Evolutionary conservation across 2,888 invertebrate genomes (phyloP).

Genomic region (Yponomeuta evonymella): DNA sequence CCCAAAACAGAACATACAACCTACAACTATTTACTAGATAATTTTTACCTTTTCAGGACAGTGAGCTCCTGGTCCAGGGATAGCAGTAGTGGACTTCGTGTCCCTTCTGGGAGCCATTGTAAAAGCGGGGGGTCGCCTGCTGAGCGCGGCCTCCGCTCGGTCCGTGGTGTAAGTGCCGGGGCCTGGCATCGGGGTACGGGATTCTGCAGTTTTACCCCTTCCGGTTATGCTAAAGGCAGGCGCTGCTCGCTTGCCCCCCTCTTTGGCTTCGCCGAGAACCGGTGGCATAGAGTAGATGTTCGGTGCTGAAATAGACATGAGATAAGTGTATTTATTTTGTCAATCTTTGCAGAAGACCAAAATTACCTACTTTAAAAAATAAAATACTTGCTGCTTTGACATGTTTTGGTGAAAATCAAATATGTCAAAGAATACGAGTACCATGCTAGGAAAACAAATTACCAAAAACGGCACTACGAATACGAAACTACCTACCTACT

Average conservation of each 20-base stretch:
- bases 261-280: conserved; percentile 78
- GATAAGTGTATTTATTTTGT: conserved; percentile 13
- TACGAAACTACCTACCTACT: too few species aligned
- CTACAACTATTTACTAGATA: neutral
- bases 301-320: conserved; percentile 79
- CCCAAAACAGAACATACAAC: neutral
- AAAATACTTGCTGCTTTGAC: neutral
- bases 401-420: too few species aligned
- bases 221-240: conserved; percentile 94
- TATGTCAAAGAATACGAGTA: too few species aligned
- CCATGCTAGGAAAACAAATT: too few species aligned
- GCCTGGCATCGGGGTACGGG: conserved; percentile 80
- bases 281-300: conserved; percentile 93
- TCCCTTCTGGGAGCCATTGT: conserved; percentile 84
- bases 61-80: conserved; percentile 80
- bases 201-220: conserved; percentile 79
- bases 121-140: conserved; percentile 83
- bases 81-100: conserved; percentile 48
- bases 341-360: neutral
- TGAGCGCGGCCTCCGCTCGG: conserved; percentile 60
- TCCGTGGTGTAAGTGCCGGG: conserved; percentile 86
- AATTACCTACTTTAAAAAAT: neutral
- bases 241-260: conserved; percentile 79
- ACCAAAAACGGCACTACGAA: too few species aligned
- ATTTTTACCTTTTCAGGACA: conserved; percentile 76